Base-by-base conservation (phyloP, 2,113 vertebrate genomes). In the Quiscalus mexicanus region DNA sequence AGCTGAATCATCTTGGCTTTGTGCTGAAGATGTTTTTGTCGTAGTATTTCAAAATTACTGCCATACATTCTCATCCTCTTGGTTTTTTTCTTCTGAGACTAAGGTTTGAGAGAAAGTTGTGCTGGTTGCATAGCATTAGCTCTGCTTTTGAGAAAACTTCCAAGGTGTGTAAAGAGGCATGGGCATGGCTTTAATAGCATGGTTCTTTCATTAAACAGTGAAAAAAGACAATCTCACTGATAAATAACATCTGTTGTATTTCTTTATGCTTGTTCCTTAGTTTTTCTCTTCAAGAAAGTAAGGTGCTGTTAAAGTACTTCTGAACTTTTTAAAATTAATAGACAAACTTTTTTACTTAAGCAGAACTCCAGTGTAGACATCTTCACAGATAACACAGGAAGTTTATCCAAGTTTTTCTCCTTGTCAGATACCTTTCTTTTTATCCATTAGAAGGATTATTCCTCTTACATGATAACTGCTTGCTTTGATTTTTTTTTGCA, bases 401-500 rank as follows among this genome's bases (percentile, higher is more conserved):
- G 14, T 81, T 67, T 67, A 62, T 78, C 31, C 20, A 74, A 28
- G 11, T 77, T 84, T 64, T 68, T 78, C 6, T 89, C 59, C 44
- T 37, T 62, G 13, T 67, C 35, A 63, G 39, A 71, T 79, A 35
- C 24, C 12, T 85, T 89, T 64, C 10, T 77, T 81, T 89, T 91
- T 81, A 45, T 84, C 33, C 42, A 11, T 63, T 19, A 67, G 62
- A 56, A 87, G 74, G 50, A 50, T 88, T 90, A 30, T 60, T 93
- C 41, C 25, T 87, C 56, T 90, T 91, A 70, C 55, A 50, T 74
- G 52, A 24, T 71, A 90, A 85, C 33, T 83, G 21, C 70, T 87
- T 90, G 39, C 67, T 93, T 88, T 92, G 62, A 41, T 89, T 75
- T 78, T 81, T 85, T 86, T 89, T 95, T 81, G 30, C 81, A 84